Evolutionary conservation across 2,113 vertebrate genomes (phyloP).

Genomic region (Pterocles gutturalis): DNA sequence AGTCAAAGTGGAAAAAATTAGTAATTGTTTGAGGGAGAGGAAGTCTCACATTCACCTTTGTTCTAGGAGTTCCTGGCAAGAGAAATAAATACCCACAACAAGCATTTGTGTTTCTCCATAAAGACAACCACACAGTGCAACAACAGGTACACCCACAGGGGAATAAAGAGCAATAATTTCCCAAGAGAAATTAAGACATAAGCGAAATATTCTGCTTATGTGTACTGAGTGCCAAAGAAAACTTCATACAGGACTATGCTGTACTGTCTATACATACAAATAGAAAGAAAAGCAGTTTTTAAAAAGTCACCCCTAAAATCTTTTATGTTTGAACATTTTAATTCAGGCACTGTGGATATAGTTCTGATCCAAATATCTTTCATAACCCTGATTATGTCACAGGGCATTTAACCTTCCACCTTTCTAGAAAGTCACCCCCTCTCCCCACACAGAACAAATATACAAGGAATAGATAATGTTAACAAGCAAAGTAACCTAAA

Average conservation of each 20-base stretch:
- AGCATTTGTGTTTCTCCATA: background rate
- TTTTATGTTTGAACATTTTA: background rate
- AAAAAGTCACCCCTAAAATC: background rate
- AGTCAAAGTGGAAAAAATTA: background rate
- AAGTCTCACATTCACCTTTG: slow-evolving; percentile 40
- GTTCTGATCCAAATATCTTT: background rate
- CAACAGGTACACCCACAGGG: background rate
- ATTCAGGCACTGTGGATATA: background rate
- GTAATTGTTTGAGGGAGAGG: slow-evolving; percentile 25
- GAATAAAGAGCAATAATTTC: slow-evolving; percentile 19
- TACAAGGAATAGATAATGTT: background rate
- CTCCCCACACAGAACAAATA: background rate
- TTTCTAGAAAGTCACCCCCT: background rate
- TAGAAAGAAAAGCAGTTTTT: background rate
- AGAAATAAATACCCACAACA: slow-evolving; percentile 1
- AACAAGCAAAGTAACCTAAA: background rate
- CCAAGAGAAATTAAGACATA: slow-evolving; percentile 35
- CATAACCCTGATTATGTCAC: background rate
- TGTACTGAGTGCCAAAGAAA: slow-evolving; percentile 23
- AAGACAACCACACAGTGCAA: background rate
- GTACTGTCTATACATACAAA: background rate
- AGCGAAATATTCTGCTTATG: slow-evolving; percentile 7
- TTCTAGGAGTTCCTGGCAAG: slow-evolving; percentile 33
- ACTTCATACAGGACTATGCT: background rate
- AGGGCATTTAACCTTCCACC: background rate